Percentiles rank a stretch among this genome's conserved stretches.
phyloP scores from a whole-genome alignment of 2,113 vertebrate species.

The Brachyistius frenatus region DNA sequence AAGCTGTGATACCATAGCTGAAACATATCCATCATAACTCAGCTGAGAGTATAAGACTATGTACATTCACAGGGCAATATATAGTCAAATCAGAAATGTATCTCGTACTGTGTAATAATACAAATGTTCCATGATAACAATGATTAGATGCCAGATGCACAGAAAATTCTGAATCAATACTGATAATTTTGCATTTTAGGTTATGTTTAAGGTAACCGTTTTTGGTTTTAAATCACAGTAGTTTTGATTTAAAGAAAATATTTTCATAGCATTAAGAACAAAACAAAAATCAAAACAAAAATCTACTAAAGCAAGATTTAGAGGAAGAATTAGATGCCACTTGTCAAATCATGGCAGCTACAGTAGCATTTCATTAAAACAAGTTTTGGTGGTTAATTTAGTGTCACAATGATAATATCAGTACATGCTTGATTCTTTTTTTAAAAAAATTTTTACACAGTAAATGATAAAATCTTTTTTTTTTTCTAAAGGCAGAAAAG shows the following conservation, averaged over 20 bases:
- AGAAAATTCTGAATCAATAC: neutral
- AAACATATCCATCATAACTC: constrained; percentile 19
- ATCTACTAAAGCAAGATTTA: neutral
- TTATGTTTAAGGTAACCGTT: neutral
- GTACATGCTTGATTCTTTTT: neutral
- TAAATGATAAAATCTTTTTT: too few species aligned
- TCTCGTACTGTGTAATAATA: constrained; percentile 1
- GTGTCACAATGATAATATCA: constrained; percentile 1
- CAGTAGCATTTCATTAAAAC: neutral
- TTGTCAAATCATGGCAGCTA: constrained; percentile 7
- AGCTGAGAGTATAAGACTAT: constrained; percentile 17
- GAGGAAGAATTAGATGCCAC: neutral
- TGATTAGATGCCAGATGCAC: constrained; percentile 19
- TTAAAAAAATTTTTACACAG: neutral
- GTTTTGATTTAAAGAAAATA: neutral
- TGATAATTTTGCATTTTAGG: constrained; percentile 2
- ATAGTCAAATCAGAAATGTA: constrained; percentile 24
- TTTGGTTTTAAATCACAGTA: neutral
- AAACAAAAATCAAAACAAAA: constrained; percentile 8
- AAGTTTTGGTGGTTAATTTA: neutral
- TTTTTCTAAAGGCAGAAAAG: neutral
- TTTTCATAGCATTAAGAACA: neutral
- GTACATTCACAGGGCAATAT: constrained; percentile 3
- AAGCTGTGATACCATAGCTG: constrained; percentile 29
- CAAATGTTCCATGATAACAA: constrained; percentile 17